These are phyloP conservation scores for Sphaeridia pumilis DNA, from an alignment of 2,888 invertebrate species.

Conservation along the genomic window DNA sequence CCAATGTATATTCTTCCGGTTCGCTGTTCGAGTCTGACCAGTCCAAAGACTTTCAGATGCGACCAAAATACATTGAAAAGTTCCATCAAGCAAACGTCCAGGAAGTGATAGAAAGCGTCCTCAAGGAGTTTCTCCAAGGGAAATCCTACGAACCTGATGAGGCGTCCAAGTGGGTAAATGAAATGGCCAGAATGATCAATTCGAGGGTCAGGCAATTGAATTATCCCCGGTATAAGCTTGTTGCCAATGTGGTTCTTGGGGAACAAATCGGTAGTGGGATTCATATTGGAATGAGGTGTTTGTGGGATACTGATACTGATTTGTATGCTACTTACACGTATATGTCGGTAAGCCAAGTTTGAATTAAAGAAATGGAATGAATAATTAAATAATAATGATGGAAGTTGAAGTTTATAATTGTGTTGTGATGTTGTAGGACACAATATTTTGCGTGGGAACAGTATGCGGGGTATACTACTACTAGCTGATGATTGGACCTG, in stretches of 20 bases:
- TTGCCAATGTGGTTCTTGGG: conserved; percentile 25
- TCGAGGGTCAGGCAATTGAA: conserved; percentile 23
- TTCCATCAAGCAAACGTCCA: conserved; percentile 26
- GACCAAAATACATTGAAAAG: conserved; percentile 28
- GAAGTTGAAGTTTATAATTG: background rate
- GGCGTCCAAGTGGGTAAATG: conserved; percentile 24
- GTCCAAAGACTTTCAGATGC: conserved; percentile 28
- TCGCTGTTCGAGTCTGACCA: conserved; percentile 14
- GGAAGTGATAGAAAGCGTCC: conserved; percentile 20
- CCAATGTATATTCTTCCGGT: background rate
- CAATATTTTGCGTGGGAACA: conserved; percentile 28
- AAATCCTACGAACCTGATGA: conserved; percentile 25
- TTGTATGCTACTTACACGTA: conserved; percentile 29
- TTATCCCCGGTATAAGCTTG: conserved; percentile 32
- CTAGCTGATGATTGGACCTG: background rate
- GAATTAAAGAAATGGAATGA: background rate
- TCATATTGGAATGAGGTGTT: conserved; percentile 30
- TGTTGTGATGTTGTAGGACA: conserved; percentile 5
- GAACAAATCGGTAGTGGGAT: conserved; percentile 33
- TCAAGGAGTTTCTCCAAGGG: conserved; percentile 24
- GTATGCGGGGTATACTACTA: conserved; percentile 32
- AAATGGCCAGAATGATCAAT: conserved; percentile 23
- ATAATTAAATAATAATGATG: background rate
- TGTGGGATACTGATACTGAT: conserved; percentile 34
- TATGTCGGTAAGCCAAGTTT: conserved; percentile 22